Conservation (phyloP, 2,888 invertebrate genomes). For the Drosophila nr. fundita region DNA sequence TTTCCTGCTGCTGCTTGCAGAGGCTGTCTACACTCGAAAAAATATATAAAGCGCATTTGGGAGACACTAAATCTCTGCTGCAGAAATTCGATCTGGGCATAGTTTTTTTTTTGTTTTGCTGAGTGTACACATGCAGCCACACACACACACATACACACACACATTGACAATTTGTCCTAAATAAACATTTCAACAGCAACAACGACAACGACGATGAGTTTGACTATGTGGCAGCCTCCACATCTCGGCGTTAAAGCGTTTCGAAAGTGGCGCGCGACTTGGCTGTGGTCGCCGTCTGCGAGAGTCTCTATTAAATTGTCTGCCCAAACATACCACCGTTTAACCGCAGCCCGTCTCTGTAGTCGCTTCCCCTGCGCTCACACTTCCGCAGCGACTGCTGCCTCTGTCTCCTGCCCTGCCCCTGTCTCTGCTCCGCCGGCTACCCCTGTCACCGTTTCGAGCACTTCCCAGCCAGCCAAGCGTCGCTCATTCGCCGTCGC, state of each 20-base stretch:
- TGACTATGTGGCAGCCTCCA: constrained; percentile 51
- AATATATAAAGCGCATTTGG: background rate
- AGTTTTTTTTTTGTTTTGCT: background rate
- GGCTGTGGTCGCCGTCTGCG: constrained; percentile 7
- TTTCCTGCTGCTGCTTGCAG: constrained; percentile 73
- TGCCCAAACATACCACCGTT: constrained; percentile 72
- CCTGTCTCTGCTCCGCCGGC: background rate
- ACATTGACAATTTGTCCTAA: constrained; percentile 80
- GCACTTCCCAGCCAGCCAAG: constrained; percentile 57
- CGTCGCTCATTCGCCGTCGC: constrained; percentile 79
- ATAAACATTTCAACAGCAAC: constrained; percentile 82
- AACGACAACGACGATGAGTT: constrained; percentile 46
- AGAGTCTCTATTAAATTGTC: constrained; percentile 68
- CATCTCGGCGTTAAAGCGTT: constrained; percentile 64
- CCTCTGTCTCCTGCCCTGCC: background rate
- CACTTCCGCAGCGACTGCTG: constrained; percentile 26
- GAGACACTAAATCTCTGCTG: background rate
- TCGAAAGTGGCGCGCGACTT: constrained; percentile 68
- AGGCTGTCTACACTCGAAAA: constrained; percentile 43
- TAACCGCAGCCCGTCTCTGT: constrained; percentile 60
- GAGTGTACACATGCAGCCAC: constrained; percentile 21
- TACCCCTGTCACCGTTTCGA: constrained; percentile 45
- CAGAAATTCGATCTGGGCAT: background rate
- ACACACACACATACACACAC: constrained; percentile 6
- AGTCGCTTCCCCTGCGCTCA: constrained; percentile 23